Conservation (phyloP, 1,140 invertebrate species). For the Drosophila nigromelanica region DNA sequence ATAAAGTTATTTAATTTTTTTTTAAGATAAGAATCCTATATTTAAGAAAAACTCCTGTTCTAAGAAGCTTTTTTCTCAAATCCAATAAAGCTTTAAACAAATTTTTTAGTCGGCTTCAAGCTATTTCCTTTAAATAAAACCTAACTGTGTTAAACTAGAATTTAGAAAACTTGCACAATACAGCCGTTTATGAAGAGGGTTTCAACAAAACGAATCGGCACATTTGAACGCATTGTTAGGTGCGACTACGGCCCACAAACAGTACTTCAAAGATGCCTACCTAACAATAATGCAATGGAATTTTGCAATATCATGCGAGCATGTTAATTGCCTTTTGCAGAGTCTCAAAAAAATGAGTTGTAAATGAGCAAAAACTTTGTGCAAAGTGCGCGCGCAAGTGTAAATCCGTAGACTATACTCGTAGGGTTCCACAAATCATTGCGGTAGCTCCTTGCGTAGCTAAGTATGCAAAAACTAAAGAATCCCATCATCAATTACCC, state of each 20-base stretch:
- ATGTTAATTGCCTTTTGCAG: conserved; percentile 77
- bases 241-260: not conserved
- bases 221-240: conserved; percentile 44
- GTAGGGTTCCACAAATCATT: conserved; percentile 56
- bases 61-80: too few species aligned
- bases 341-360: conserved; percentile 79
- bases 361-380: conserved; percentile 68
- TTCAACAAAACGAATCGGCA: conserved; percentile 10
- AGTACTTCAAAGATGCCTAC: conserved; percentile 62
- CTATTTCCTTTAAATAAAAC: too few species aligned
- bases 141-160: not conserved
- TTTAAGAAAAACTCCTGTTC: too few species aligned
- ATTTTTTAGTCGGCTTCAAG: too few species aligned
- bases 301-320: conserved; percentile 63
- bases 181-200: not conserved
- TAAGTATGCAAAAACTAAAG: conserved; percentile 46
- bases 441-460: conserved; percentile 23
- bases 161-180: too few species aligned
- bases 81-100: too few species aligned
- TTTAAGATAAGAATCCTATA: too few species aligned
- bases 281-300: conserved; percentile 16
- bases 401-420: conserved; percentile 9
- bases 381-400: conserved; percentile 33
- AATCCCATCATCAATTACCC: conserved; percentile 64
- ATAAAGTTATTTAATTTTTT: too few species aligned